Conservation (phyloP, 2,113 vertebrate species). For the Actinemys pallida region DNA sequence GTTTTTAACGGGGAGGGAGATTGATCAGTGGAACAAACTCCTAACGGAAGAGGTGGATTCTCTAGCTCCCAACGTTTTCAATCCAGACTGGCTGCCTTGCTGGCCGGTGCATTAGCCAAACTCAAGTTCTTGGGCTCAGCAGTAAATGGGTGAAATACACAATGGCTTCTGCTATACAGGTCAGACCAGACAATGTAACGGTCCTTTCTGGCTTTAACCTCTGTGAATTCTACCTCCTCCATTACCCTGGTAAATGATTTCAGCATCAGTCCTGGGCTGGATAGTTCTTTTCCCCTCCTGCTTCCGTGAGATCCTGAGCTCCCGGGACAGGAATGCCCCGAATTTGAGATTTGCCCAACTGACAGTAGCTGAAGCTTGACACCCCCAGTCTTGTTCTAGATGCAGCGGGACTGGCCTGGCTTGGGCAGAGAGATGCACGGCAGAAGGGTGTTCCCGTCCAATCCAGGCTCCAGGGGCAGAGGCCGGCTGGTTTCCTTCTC, state of each 20-base stretch:
- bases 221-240: background rate
- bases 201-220: background rate
- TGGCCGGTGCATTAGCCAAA: background rate
- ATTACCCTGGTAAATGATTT: background rate
- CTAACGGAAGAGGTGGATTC: too few species aligned
- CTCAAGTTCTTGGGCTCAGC: background rate
- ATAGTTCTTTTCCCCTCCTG: background rate
- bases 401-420: background rate
- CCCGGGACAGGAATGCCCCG: background rate
- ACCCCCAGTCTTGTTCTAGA: background rate
- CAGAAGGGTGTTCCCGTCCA: background rate
- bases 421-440: background rate
- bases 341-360: background rate
- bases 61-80: too few species aligned
- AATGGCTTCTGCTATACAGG: background rate
- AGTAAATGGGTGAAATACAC: background rate
- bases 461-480: background rate
- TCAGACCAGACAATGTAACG: background rate
- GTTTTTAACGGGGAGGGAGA: background rate
- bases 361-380: background rate
- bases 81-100: background rate
- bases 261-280: background rate
- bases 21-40: background rate
- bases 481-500: background rate
- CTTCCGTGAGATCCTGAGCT: background rate